These are phyloP conservation scores for Heterohyrax brucei DNA, from an alignment of 2,797 vertebrate genomes.

Conservation along the genomic window DNA sequence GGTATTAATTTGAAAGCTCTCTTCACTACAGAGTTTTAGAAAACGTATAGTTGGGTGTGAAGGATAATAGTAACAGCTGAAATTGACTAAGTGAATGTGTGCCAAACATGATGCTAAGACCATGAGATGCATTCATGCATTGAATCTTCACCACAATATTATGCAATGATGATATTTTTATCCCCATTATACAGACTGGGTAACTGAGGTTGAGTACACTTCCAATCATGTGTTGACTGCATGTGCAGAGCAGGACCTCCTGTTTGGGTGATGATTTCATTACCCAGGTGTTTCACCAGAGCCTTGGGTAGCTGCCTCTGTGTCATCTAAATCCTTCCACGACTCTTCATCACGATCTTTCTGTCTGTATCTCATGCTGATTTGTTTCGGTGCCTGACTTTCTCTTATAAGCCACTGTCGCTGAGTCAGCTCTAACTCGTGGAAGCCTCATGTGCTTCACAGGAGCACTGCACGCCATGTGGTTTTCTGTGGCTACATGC, in stretches of 20 bases:
- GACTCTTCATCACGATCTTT: not conserved
- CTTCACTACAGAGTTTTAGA: not conserved
- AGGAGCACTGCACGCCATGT: too few relatives aligned
- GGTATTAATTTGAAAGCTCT: constrained; percentile 22
- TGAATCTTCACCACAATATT: not conserved
- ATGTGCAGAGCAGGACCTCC: not conserved
- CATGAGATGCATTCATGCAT: not conserved
- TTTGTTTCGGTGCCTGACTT: not conserved
- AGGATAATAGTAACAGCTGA: not conserved
- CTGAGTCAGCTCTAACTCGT: too few relatives aligned
- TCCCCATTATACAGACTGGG: not conserved
- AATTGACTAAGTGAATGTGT: not conserved
- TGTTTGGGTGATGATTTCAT: not conserved
- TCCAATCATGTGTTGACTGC: not conserved
- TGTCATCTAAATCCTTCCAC: not conserved
- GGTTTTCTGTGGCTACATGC: too few relatives aligned
- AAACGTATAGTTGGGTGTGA: not conserved
- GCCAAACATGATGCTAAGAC: not conserved
- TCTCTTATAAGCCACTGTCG: not conserved
- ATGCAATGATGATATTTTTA: not conserved
- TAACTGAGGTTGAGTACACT: not conserved
- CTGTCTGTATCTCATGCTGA: not conserved
- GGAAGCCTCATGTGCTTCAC: too few relatives aligned
- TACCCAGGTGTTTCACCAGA: not conserved
- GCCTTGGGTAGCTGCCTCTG: not conserved